Conservation (phyloP, 1,140 invertebrate genomes). For the Dermatophagoides farinae region DNA sequence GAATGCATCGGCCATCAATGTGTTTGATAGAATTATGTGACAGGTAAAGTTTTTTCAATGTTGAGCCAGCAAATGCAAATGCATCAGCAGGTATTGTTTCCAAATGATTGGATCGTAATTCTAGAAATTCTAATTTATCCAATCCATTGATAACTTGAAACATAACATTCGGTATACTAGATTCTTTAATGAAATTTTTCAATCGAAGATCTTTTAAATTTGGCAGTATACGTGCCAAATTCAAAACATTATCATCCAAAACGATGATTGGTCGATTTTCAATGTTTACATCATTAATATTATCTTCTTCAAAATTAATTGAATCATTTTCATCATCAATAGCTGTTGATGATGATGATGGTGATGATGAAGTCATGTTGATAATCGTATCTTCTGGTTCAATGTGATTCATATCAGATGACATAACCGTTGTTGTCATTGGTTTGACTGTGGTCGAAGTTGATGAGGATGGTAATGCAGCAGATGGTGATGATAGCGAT, state of each 20-base stretch:
- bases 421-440: not conserved
- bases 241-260: constrained; percentile 1
- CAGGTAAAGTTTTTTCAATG: constrained; percentile 12
- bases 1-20: constrained; percentile 13
- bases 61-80: not conserved
- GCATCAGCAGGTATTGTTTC: not conserved
- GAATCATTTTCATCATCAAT: not conserved
- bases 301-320: not conserved
- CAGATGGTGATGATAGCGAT: no score
- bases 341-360: not conserved
- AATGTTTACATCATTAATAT: not conserved
- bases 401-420: not conserved
- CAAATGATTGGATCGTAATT: constrained; percentile 1
- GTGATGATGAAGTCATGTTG: not conserved
- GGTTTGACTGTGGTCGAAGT: not conserved
- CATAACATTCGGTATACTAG: not conserved
- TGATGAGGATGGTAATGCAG: no score
- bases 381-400: not conserved
- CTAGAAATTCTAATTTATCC: constrained; percentile 3
- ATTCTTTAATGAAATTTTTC: not conserved
- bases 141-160: constrained; percentile 2
- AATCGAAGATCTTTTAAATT: not conserved
- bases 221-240: constrained; percentile 5
- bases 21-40: constrained; percentile 12
- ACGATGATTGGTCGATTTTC: not conserved